Evolutionary conservation across 2,888 invertebrate genomes (phyloP).

Genomic region (Limnephilus rhombicus): DNA sequence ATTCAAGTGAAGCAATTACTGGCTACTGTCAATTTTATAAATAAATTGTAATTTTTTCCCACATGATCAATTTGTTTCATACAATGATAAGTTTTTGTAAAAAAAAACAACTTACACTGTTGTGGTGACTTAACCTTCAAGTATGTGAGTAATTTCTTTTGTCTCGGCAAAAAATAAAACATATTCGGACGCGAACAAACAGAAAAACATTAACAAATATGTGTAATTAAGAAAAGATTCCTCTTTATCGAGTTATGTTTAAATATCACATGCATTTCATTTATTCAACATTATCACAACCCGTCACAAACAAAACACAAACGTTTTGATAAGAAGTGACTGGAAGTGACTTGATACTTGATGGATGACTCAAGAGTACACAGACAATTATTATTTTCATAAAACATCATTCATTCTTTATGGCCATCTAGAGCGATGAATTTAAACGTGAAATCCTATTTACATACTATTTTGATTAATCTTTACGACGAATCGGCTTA

Average conservation of each 20-base stretch:
- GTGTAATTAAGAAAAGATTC: background rate
- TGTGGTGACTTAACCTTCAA: constrained; percentile 32
- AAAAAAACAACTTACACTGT: constrained; percentile 22
- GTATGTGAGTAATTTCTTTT: constrained; percentile 33
- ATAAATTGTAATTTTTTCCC: background rate
- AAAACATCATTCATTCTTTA: background rate
- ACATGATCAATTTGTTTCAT: background rate
- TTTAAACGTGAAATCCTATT: background rate
- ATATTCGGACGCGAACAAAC: constrained; percentile 11
- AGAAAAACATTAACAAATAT: background rate
- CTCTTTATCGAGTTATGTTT: background rate
- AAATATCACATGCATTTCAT: background rate
- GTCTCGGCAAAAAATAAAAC: constrained; percentile 25
- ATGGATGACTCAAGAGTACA: constrained; percentile 13
- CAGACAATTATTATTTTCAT: constrained; percentile 19
- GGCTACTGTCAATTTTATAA: background rate
- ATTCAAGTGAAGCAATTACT: background rate
- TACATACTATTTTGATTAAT: too few relatives aligned
- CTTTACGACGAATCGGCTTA: too few relatives aligned
- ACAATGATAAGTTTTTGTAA: background rate
- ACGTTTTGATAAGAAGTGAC: constrained; percentile 26
- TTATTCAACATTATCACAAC: constrained; percentile 30
- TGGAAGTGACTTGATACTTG: too few relatives aligned
- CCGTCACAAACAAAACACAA: constrained; percentile 13
- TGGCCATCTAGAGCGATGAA: background rate